Conservation (phyloP, 1,140 invertebrate genomes). For the Sipha flava region DNA sequence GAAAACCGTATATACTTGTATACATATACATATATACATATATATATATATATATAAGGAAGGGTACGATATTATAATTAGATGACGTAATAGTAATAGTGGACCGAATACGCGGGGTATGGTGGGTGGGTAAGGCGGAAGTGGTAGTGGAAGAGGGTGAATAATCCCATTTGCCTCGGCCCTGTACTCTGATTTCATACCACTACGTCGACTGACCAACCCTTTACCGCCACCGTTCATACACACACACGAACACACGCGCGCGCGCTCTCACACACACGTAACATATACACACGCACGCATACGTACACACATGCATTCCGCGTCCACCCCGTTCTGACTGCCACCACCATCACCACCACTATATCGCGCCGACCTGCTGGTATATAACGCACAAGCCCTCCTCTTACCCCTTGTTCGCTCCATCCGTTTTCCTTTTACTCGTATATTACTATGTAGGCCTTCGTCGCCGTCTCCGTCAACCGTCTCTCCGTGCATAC, state of each 20-base stretch:
- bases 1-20: neutral
- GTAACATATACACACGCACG: neutral
- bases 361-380: neutral
- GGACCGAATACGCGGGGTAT: neutral
- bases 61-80: slow-evolving; percentile 21
- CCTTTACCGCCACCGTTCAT: neutral
- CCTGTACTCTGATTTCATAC: slow-evolving; percentile 13
- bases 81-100: slow-evolving; percentile 24
- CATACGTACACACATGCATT: neutral
- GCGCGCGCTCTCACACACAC: no score
- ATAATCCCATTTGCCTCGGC: slow-evolving; percentile 14
- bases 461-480: neutral
- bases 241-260: neutral
- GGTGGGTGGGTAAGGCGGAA: neutral
- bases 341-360: neutral
- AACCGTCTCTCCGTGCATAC: no score
- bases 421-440: neutral
- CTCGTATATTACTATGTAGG: neutral
- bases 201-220: slow-evolving; percentile 5
- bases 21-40: neutral
- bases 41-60: neutral
- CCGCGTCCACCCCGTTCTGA: neutral
- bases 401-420: neutral
- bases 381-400: neutral
- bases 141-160: neutral